Evolutionary conservation across 2,113 vertebrate genomes (phyloP), one percentile per base, ranked within the genome.

Genomic region (Ia io): DNA sequence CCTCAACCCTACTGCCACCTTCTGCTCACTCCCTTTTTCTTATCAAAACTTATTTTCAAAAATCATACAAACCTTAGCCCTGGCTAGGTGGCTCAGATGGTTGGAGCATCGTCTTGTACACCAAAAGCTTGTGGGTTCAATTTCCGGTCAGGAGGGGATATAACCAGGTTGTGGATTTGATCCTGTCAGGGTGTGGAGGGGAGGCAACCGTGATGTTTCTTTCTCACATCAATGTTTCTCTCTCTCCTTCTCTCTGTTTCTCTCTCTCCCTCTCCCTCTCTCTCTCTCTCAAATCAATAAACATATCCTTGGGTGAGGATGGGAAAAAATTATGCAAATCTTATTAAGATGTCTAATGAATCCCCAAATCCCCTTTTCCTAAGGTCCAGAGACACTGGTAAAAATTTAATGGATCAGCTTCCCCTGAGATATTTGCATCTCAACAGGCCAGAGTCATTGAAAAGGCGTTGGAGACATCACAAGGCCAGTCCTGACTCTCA

Each of bases 351-450:
- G 4, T 71, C 42, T 86, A 80, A 69, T 0, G 13, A 73, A 85
- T 73, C 22, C 28, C 70, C 70, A 10, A 77, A 82, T 14, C 12
- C 28, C 22, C 22, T 65, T 93, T 87, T 82, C 37, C 42, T 95
- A 28, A 79, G 17, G 3, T 94, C 35, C 53, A 71, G 40, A 90
- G 86, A 53, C 59, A 71, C 49, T 94, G n/a, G 67, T 93, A 84
- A 77, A 86, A 65, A 22, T 80, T 76, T 80, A 65, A 83, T 76
- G 32, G 93, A 28, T 85, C 70, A 87, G 71, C 77, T 49, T 96
- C 92, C 76, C 49, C 25, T 49, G 40, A 88, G 40, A 47, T 86
- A 69, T 90, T 93, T 96, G 32, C 61, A 56, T 95, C 93, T 95
- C 73, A 92, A 1, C 47, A 85, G n/a, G 59, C 76, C 51, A 88